Percentiles rank a stretch among this genome's conserved stretches.
Evolutionary conservation across 2,888 invertebrate genomes (phyloP).

Genomic region (Pandemis heparana): DNA sequence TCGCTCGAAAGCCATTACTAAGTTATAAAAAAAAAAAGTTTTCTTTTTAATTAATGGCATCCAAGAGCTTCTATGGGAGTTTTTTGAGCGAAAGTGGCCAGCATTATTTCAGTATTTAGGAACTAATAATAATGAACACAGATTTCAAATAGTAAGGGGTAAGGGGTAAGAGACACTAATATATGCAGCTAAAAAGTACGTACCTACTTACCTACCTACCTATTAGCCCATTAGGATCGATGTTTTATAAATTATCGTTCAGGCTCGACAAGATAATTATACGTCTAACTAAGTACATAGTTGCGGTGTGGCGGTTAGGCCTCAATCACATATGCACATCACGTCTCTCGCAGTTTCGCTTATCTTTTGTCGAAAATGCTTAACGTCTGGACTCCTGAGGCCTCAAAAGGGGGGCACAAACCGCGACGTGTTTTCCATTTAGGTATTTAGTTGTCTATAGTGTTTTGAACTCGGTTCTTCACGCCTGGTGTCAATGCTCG

Average conservation of each 20-base stretch:
- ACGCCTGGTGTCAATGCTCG: conserved; percentile 27
- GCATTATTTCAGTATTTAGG: not conserved
- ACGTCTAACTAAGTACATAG: not conserved
- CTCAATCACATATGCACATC: conserved; percentile 27
- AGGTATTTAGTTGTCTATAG: conserved; percentile 15
- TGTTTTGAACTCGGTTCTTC: conserved; percentile 26
- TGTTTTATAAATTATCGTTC: not conserved
- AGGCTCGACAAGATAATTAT: not conserved
- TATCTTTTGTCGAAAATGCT: conserved; percentile 36
- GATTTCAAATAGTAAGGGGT: no score
- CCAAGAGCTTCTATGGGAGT: not conserved
- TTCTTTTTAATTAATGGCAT: not conserved
- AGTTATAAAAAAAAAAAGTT: not conserved
- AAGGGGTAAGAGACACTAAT: no score
- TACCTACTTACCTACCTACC: no score
- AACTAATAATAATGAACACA: no score
- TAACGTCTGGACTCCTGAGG: conserved; percentile 19
- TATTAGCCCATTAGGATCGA: not conserved
- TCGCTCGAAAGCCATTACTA: not conserved
- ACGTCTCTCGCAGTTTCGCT: conserved; percentile 24
- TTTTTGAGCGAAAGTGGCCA: not conserved
- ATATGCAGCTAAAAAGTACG: no score
- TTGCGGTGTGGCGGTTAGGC: conserved; percentile 28
- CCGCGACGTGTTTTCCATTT: conserved; percentile 17
- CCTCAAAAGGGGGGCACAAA: conserved; percentile 30